These are phyloP conservation scores for Synergus gifuensis DNA, from an alignment of 2,888 invertebrate species.

Conservation along the genomic window DNA sequence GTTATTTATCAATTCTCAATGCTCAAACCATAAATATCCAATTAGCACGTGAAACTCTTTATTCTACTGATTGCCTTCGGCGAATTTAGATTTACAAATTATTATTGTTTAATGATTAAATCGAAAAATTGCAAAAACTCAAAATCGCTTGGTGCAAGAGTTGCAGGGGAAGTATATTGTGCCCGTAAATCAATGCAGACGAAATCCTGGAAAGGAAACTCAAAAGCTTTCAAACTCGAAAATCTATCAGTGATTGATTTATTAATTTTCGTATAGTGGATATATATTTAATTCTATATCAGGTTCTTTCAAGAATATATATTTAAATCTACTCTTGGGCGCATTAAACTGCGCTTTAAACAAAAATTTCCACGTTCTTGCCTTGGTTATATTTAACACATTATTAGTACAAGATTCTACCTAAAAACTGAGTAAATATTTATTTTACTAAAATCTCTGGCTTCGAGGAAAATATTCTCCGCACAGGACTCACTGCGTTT, in stretches of 20 bases:
- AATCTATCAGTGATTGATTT: background rate
- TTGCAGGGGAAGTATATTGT: background rate
- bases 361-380: too few relatives aligned
- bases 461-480: background rate
- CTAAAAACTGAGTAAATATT: too few relatives aligned
- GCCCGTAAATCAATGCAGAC: slow-evolving; percentile 2
- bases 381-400: too few relatives aligned
- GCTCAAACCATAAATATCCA: background rate
- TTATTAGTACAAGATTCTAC: too few relatives aligned
- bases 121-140: background rate
- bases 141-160: background rate
- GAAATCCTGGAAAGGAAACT: background rate
- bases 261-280: background rate
- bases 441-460: too few relatives aligned
- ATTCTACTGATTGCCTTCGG: background rate
- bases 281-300: too few relatives aligned
- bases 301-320: too few relatives aligned
- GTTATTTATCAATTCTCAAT: background rate
- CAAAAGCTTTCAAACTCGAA: background rate
- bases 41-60: background rate
- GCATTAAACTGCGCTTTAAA: too few relatives aligned
- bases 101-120: background rate
- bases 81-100: background rate
- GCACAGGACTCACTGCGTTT: background rate
- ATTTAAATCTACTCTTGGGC: too few relatives aligned